phyloP scores from a whole-genome alignment of 2,888 invertebrate species.

The Lasioglossum zephyrum region DNA sequence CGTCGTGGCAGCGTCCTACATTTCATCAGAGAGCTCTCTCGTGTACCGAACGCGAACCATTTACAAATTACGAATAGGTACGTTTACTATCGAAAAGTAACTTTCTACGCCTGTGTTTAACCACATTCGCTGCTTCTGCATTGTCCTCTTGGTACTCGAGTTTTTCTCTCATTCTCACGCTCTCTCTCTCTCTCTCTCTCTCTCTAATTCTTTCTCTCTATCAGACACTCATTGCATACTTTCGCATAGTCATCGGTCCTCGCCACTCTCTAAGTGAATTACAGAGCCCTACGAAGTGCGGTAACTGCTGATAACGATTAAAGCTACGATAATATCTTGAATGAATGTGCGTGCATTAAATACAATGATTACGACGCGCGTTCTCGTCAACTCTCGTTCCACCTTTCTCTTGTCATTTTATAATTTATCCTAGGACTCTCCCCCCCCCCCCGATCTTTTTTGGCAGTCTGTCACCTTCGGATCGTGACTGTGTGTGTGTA shows the following conservation, averaged over 20 bases:
- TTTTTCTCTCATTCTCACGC: background rate
- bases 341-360: constrained; percentile 81
- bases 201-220: background rate
- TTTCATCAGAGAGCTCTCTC: constrained; percentile 37
- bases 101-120: constrained; percentile 15
- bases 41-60: constrained; percentile 34
- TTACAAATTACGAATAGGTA: constrained; percentile 52
- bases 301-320: constrained; percentile 82
- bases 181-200: background rate
- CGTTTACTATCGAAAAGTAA: constrained; percentile 38
- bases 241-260: constrained; percentile 38
- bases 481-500: constrained; percentile 8
- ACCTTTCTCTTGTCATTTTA: background rate
- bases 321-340: constrained; percentile 83
- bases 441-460: constrained; percentile 28
- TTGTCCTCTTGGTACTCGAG: constrained; percentile 12
- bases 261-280: constrained; percentile 77
- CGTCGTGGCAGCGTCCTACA: constrained; percentile 11
- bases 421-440: constrained; percentile 31
- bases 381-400: constrained; percentile 48
- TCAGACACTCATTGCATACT: background rate
- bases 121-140: constrained; percentile 26
- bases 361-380: constrained; percentile 76
- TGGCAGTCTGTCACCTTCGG: constrained; percentile 36
- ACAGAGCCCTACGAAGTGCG: constrained; percentile 82